These are phyloP conservation scores for Cynopterus sphinx DNA, from an alignment of 2,797 vertebrate genomes.

Conservation along the genomic window DNA sequence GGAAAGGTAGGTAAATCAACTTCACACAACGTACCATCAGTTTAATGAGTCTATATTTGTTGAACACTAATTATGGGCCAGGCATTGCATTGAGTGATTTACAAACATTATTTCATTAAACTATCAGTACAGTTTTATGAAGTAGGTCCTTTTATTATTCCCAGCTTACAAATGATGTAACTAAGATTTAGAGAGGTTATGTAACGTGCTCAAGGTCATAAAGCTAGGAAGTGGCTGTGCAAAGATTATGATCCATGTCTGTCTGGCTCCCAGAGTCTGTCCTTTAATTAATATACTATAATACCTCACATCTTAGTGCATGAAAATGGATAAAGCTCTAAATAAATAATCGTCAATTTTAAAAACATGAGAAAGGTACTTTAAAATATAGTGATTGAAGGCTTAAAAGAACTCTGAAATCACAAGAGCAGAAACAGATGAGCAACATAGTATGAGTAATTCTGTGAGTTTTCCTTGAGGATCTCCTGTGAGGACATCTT, in stretches of 20 bases:
- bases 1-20: slow-evolving; percentile 66
- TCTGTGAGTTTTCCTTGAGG: background rate
- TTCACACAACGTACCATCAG: slow-evolving; percentile 53
- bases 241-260: slow-evolving; percentile 56
- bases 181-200: slow-evolving; percentile 75
- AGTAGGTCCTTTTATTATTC: slow-evolving; percentile 73
- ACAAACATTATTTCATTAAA: slow-evolving; percentile 78
- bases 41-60: slow-evolving; percentile 75
- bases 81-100: slow-evolving; percentile 73
- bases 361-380: background rate
- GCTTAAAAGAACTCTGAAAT: background rate
- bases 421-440: background rate
- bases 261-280: background rate
- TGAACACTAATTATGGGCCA: slow-evolving; percentile 77
- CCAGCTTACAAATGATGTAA: slow-evolving; percentile 66
- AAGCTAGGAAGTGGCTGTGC: slow-evolving; percentile 1
- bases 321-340: background rate
- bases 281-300: slow-evolving; percentile 1
- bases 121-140: slow-evolving; percentile 66
- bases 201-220: slow-evolving; percentile 70
- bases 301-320: background rate
- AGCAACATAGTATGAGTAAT: background rate
- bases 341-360: background rate
- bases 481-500: background rate
- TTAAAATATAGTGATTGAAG: background rate